Conservation (phyloP, 1,140 invertebrate species). For the Drosophila equinoxialis region DNA sequence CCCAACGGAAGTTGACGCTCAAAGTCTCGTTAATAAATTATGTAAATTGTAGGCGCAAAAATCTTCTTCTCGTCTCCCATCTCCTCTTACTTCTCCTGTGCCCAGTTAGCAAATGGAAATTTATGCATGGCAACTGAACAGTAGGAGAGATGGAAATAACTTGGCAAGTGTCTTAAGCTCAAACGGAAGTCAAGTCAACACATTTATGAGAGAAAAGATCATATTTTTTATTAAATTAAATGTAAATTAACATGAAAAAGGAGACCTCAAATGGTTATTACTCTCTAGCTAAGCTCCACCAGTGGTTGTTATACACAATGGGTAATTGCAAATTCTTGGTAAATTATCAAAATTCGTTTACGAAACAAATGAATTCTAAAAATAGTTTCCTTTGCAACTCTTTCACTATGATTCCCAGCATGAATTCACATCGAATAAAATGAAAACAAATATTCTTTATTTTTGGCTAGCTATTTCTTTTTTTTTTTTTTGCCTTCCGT, state of each 20-base stretch:
- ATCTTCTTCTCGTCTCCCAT: slow-evolving; percentile 19
- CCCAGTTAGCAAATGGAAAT: slow-evolving; percentile 55
- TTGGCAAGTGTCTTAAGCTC: slow-evolving; percentile 65
- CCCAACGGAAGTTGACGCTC: slow-evolving; percentile 73
- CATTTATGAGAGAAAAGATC: slow-evolving; percentile 52
- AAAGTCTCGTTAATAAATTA: slow-evolving; percentile 81
- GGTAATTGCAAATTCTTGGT: too few relatives aligned
- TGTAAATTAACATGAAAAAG: slow-evolving; percentile 54
- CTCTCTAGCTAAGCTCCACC: background rate
- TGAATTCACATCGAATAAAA: too few relatives aligned
- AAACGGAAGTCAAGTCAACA: slow-evolving; percentile 62
- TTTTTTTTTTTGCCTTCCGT: too few relatives aligned
- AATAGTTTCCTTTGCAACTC: too few relatives aligned
- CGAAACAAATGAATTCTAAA: too few relatives aligned
- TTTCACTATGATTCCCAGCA: too few relatives aligned
- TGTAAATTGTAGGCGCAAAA: slow-evolving; percentile 78
- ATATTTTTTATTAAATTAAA: slow-evolving; percentile 65
- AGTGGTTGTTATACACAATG: too few relatives aligned
- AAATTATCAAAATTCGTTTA: too few relatives aligned
- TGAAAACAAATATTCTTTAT: too few relatives aligned
- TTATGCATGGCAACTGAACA: slow-evolving; percentile 48
- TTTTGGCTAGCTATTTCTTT: too few relatives aligned
- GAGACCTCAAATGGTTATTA: background rate
- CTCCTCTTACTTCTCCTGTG: too few relatives aligned
- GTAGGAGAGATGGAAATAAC: slow-evolving; percentile 20